Percentiles rank a stretch among this genome's conserved stretches.
These are phyloP conservation scores for Rhynchophorus ferrugineus DNA, from an alignment of 1,140 invertebrate species.

Conservation along the genomic window DNA sequence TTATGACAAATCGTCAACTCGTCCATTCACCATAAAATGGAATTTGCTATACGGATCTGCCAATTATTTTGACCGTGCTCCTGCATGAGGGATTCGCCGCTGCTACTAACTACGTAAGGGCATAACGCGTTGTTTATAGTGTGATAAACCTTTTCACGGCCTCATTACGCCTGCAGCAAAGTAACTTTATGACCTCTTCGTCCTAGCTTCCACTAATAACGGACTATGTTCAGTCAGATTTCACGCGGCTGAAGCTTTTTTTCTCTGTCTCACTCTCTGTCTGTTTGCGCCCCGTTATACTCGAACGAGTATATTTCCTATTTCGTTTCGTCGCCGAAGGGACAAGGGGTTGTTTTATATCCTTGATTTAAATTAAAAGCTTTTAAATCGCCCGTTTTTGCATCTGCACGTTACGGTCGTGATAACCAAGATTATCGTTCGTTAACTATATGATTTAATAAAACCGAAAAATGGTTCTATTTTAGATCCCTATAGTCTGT, in stretches of 20 bases:
- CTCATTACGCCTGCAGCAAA: conserved; percentile 32
- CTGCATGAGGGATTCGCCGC: conserved; percentile 17
- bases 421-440: too few relatives aligned
- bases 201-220: conserved; percentile 5
- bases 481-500: too few relatives aligned
- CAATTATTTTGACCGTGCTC: conserved; percentile 13
- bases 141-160: conserved; percentile 32
- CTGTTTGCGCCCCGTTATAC: conserved; percentile 23
- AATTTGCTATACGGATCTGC: neutral
- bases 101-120: conserved; percentile 19
- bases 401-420: too few relatives aligned
- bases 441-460: too few relatives aligned
- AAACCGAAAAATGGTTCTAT: too few relatives aligned
- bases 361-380: too few relatives aligned
- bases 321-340: too few relatives aligned
- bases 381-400: too few relatives aligned
- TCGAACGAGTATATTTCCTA: too few relatives aligned
- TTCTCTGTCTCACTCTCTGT: too few relatives aligned
- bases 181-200: conserved; percentile 26
- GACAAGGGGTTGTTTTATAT: too few relatives aligned
- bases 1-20: conserved; percentile 18
- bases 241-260: too few relatives aligned
- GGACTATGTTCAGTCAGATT: conserved; percentile 15
- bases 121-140: conserved; percentile 30
- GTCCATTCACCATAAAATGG: conserved; percentile 14